These are phyloP conservation scores for Galeopterus variegatus DNA, from an alignment of 2,113 vertebrate species.

Conservation along the genomic window DNA sequence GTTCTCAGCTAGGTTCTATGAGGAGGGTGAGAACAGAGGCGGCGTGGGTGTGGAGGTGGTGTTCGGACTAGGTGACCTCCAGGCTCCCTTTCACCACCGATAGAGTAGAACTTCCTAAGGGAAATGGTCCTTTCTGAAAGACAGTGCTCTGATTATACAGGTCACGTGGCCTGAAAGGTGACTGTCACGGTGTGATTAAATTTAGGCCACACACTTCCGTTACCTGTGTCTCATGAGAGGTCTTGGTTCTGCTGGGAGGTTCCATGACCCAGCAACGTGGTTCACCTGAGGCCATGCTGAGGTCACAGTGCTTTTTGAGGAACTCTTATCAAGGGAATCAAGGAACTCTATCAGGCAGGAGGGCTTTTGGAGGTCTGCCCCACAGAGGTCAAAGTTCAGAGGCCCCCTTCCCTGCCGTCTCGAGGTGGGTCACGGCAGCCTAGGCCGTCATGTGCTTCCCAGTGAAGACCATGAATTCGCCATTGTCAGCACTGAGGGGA, in stretches of 20 bases:
- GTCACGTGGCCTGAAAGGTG: slow-evolving; percentile 67
- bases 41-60: not conserved
- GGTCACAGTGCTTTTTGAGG: slow-evolving; percentile 83
- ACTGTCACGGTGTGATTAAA: slow-evolving; percentile 81
- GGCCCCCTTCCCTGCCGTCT: slow-evolving; percentile 83
- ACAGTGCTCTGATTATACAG: slow-evolving; percentile 17
- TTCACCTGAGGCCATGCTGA: slow-evolving; percentile 82
- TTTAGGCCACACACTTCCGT: slow-evolving; percentile 61
- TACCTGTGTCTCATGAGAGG: slow-evolving; percentile 81
- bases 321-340: slow-evolving; percentile 86
- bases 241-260: slow-evolving; percentile 82
- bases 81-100: too few relatives aligned
- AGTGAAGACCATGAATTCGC: slow-evolving; percentile 83
- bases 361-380: slow-evolving; percentile 82
- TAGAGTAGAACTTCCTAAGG: not conserved
- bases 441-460: slow-evolving; percentile 84
- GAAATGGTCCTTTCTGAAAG: slow-evolving; percentile 53
- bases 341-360: slow-evolving; percentile 87
- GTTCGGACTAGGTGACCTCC: fast-evolving
- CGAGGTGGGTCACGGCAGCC: slow-evolving; percentile 62
- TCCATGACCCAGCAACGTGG: slow-evolving; percentile 70
- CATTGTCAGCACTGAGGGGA: slow-evolving; percentile 82
- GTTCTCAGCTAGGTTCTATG: too few relatives aligned
- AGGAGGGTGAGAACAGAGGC: not conserved
- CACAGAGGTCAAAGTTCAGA: slow-evolving; percentile 86